These are phyloP conservation scores for Cephalopterus ornatus DNA, from an alignment of 2,113 vertebrate species.

Conservation along the genomic window DNA sequence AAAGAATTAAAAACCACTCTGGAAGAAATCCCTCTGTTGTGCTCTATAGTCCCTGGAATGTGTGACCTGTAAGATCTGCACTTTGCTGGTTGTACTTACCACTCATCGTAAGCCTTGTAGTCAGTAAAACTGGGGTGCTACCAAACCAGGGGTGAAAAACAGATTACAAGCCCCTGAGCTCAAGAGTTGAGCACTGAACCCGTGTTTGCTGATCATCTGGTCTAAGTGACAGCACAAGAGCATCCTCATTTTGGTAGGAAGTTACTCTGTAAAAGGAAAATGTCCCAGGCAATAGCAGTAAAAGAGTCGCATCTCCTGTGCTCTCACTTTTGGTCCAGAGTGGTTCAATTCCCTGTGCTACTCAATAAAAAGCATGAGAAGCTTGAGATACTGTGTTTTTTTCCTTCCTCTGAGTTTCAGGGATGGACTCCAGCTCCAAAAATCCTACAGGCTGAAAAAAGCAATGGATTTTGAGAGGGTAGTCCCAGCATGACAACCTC, in stretches of 20 bases:
- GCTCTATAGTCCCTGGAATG: background rate
- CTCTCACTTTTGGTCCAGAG: background rate
- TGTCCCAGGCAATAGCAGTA: background rate
- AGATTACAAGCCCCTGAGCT: background rate
- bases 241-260: background rate
- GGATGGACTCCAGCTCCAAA: background rate
- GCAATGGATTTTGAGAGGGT: background rate
- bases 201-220: background rate
- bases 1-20: background rate
- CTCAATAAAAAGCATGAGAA: fast-evolving
- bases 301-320: background rate
- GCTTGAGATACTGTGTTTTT: fast-evolving
- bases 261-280: background rate
- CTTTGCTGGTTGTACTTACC: background rate
- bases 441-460: background rate
- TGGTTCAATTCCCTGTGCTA: background rate
- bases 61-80: background rate
- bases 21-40: background rate
- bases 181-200: background rate
- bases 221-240: background rate
- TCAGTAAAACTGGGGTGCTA: background rate
- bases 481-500: background rate
- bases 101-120: background rate
- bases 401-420: background rate
- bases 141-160: background rate